phyloP scores from a whole-genome alignment of 2,888 invertebrate species.

The Eulithis testata region DNA sequence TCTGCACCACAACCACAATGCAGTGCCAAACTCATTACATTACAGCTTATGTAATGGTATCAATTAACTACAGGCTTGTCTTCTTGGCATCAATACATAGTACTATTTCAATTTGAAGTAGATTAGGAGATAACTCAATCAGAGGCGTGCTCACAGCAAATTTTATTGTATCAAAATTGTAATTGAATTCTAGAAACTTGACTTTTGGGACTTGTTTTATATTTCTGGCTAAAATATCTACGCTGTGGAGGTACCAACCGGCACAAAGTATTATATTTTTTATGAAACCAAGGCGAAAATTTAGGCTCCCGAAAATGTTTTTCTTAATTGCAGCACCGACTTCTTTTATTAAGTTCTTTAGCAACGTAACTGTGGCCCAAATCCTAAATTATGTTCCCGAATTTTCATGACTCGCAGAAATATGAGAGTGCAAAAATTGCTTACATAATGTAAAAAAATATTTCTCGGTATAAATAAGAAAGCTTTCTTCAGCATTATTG shows the following conservation, averaged over 20 bases:
- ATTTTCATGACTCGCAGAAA: conserved; percentile 28
- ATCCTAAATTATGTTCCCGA: conserved; percentile 28
- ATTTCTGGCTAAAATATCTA: conserved; percentile 19
- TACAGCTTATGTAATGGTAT: conserved; percentile 23
- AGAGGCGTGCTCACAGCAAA: conserved; percentile 17
- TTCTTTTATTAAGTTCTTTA: conserved; percentile 32
- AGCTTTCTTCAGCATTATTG: conserved; percentile 30
- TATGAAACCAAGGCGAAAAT: conserved; percentile 14
- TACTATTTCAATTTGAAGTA: conserved; percentile 29
- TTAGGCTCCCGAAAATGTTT: conserved; percentile 27
- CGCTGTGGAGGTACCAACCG: conserved; percentile 2
- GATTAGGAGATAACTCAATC: conserved; percentile 34
- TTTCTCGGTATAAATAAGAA: conserved; percentile 33
- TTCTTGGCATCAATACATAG: conserved; percentile 33
- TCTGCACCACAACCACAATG: conserved; percentile 11
- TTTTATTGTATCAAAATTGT: conserved; percentile 20
- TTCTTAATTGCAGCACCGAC: conserved; percentile 25
- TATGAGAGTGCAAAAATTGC: conserved; percentile 33
- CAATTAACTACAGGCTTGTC: conserved; percentile 29
- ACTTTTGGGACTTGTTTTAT: conserved; percentile 25
- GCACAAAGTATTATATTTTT: conserved; percentile 12
- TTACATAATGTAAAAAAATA: conserved; percentile 33
- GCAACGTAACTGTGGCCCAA: conserved; percentile 32
- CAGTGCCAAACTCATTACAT: conserved; percentile 28
- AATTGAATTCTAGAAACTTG: conserved; percentile 27